A percentile compares a stretch with the other conserved stretches of the same genome.
These are phyloP conservation scores for Zenarchopterus dispar DNA, from an alignment of 2,797 vertebrate species.

Conservation along the genomic window DNA sequence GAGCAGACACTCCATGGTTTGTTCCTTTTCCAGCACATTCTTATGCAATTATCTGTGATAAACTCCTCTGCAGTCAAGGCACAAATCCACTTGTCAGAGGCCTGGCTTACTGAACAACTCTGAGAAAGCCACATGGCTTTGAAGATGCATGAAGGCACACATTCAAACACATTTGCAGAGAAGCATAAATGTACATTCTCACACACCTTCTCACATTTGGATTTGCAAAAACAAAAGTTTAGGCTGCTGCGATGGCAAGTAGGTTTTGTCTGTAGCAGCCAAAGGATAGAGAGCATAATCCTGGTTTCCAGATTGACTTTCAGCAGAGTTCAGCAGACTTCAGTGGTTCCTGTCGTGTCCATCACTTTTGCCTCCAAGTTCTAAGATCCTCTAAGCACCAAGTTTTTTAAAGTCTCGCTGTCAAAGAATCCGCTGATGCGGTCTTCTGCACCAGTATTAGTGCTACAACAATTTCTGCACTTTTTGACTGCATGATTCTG, in stretches of 20 bases:
- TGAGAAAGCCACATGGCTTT: conserved; percentile 58
- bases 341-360: conserved; percentile 70
- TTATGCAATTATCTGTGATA: conserved; percentile 81
- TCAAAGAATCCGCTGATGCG: conserved; percentile 73
- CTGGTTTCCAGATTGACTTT: conserved; percentile 73
- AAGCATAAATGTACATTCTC: conserved; percentile 44
- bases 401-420: conserved; percentile 74
- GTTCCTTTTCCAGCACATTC: conserved; percentile 78
- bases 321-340: conserved; percentile 75
- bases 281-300: conserved; percentile 72
- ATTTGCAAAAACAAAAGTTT: conserved; percentile 68
- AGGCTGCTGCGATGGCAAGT: conserved; percentile 59
- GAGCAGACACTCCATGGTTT: conserved; percentile 72
- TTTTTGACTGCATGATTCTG: conserved; percentile 51
- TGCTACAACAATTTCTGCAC: conserved; percentile 47
- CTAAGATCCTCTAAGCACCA: conserved; percentile 48
- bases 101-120: conserved; percentile 68
- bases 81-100: conserved; percentile 76
- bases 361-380: conserved; percentile 73
- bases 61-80: conserved; percentile 77
- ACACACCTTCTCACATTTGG: conserved; percentile 52
- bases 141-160: conserved; percentile 31
- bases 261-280: conserved; percentile 71
- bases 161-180: conserved; percentile 21
- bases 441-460: conserved; percentile 47